Conservation (phyloP, 2,888 invertebrate species). For the Entomobrya multifasciata region DNA sequence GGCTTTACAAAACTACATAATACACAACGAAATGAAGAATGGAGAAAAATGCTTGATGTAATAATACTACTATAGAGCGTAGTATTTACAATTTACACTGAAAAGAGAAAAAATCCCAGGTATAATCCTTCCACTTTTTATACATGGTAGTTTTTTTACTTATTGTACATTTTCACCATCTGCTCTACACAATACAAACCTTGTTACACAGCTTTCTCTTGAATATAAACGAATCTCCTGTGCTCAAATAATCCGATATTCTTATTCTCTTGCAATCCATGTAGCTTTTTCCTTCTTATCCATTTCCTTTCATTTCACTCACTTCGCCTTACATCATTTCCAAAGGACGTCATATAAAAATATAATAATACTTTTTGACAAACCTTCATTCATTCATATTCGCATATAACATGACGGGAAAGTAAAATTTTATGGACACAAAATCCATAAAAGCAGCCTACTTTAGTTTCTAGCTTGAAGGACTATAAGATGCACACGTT, state of each 20-base stretch:
- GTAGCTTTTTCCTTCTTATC: too few species aligned
- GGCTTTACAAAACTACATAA: not conserved
- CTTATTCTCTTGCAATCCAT: too few species aligned
- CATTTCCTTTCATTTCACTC: not conserved
- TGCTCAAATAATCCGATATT: too few species aligned
- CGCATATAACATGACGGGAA: too few species aligned
- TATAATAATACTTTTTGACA: not conserved
- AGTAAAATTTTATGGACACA: not conserved
- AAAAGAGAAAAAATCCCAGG: not conserved
- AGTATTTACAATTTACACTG: not conserved
- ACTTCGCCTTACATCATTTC: not conserved
- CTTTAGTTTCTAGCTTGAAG: not conserved
- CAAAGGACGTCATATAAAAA: too few species aligned
- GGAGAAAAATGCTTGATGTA: not conserved
- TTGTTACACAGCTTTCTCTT: too few species aligned
- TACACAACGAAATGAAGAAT: not conserved
- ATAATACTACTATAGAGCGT: not conserved
- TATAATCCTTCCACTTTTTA: too few species aligned
- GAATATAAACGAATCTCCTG: too few species aligned
- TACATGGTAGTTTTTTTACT: too few species aligned
- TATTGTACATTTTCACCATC: too few species aligned
- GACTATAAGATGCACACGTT: slow-evolving; percentile 5
- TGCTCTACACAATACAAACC: too few species aligned
- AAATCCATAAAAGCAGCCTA: not conserved
- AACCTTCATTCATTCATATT: too few species aligned